phyloP scores from a whole-genome alignment of 2,797 vertebrate genomes.

The Danio aesculapii region DNA sequence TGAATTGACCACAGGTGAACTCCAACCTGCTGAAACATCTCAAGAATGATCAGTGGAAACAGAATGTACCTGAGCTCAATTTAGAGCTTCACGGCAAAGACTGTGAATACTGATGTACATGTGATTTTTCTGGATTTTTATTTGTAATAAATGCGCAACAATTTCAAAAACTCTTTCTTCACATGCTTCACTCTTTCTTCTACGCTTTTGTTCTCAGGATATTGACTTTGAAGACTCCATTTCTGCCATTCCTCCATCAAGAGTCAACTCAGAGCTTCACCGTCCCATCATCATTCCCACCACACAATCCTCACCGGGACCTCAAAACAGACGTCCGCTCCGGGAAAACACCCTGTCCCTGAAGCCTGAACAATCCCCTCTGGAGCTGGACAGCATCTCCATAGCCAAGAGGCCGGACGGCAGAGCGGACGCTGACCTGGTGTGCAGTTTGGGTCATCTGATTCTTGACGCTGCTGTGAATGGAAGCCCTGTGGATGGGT shows the following conservation, averaged over 20 bases:
- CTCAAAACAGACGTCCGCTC: slow-evolving; percentile 61
- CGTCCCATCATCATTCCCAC: slow-evolving; percentile 89
- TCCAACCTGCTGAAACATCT: too few relatives aligned
- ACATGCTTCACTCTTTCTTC: too few relatives aligned
- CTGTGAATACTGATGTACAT: too few relatives aligned
- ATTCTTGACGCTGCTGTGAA: slow-evolving; percentile 79
- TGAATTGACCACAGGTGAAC: too few relatives aligned
- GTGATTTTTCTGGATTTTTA: too few relatives aligned
- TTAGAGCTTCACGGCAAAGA: too few relatives aligned
- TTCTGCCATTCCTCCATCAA: slow-evolving; percentile 51
- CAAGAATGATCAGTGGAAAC: too few relatives aligned
- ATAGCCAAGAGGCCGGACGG: slow-evolving; percentile 74
- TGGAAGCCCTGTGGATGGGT: slow-evolving; percentile 72
- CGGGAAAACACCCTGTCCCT: slow-evolving; percentile 65
- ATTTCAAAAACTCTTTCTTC: too few relatives aligned
- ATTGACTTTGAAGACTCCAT: slow-evolving; percentile 81
- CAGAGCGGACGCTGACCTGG: slow-evolving; percentile 83
- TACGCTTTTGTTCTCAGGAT: slow-evolving; percentile 76
- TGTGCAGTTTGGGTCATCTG: slow-evolving; percentile 83
- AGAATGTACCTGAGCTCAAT: too few relatives aligned
- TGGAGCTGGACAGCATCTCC: slow-evolving; percentile 75
- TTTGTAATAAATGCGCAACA: too few relatives aligned
- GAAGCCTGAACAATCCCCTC: slow-evolving; percentile 50
- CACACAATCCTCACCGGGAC: slow-evolving; percentile 77
- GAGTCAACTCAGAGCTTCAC: slow-evolving; percentile 69